These are phyloP conservation scores for Lithophane ornitopus DNA, from an alignment of 2,888 invertebrate species.

Conservation along the genomic window DNA sequence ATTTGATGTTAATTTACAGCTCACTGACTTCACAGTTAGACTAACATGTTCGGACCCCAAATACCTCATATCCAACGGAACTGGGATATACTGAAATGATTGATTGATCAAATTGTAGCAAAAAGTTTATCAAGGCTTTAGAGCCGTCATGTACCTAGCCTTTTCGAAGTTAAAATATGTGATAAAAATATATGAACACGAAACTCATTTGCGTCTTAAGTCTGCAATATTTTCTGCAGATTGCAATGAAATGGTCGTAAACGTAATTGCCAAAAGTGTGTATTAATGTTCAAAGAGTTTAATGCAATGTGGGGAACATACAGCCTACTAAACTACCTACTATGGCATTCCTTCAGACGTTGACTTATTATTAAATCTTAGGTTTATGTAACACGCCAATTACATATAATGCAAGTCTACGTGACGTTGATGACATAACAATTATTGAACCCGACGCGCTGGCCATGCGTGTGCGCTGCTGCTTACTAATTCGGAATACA, in stretches of 20 bases:
- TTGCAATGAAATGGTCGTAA: slow-evolving; percentile 6
- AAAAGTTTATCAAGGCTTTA: not conserved
- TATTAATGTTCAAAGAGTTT: slow-evolving; percentile 2
- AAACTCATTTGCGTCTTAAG: not conserved
- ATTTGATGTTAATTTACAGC: slow-evolving; percentile 9
- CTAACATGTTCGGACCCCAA: slow-evolving; percentile 1
- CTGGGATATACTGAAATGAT: not conserved
- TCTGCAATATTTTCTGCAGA: slow-evolving; percentile 16
- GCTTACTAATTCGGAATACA: slow-evolving; percentile 28
- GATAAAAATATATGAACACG: not conserved
- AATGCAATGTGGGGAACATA: slow-evolving; percentile 28
- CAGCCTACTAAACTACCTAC: slow-evolving; percentile 53
- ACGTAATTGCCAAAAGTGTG: slow-evolving; percentile 14
- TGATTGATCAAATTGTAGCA: not conserved
- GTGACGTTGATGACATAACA: slow-evolving; percentile 49
- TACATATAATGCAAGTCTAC: slow-evolving; percentile 53
- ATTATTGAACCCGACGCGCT: slow-evolving; percentile 34
- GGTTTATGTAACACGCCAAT: slow-evolving; percentile 59
- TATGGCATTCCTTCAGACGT: slow-evolving; percentile 61
- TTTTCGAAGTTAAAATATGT: slow-evolving; percentile 2
- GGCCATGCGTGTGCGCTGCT: slow-evolving; percentile 25
- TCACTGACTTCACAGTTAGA: not conserved
- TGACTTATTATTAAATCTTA: slow-evolving; percentile 55
- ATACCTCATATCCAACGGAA: not conserved
- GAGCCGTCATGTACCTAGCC: not conserved